Evolutionary conservation across 2,888 invertebrate genomes (phyloP).

Genomic region (Synergus itoensis): DNA sequence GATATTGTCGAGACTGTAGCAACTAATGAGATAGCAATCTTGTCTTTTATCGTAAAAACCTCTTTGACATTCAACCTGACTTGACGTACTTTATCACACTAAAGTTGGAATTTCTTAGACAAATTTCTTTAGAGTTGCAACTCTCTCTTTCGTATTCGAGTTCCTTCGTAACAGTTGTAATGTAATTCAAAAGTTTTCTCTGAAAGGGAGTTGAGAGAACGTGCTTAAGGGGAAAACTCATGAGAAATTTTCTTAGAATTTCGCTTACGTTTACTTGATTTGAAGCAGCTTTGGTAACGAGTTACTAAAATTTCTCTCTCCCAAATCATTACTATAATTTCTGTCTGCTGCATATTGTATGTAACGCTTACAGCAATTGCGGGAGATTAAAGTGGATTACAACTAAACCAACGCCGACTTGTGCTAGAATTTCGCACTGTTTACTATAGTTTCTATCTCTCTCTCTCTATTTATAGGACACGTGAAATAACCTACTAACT

Average conservation of each 20-base stretch:
- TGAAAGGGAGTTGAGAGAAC: not conserved
- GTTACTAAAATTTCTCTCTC: not conserved
- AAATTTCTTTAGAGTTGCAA: not conserved
- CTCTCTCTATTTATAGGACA: slow-evolving; percentile 10
- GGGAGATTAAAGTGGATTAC: slow-evolving; percentile 31
- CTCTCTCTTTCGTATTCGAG: not conserved
- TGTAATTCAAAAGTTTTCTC: slow-evolving; percentile 3
- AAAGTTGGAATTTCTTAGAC: not conserved
- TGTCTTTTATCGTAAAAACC: not conserved
- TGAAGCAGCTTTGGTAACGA: not conserved
- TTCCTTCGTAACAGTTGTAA: not conserved
- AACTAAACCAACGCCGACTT: slow-evolving; percentile 5
- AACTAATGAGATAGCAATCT: not conserved
- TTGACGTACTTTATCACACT: not conserved
- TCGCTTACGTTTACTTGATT: not conserved
- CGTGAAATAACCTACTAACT: slow-evolving; percentile 6
- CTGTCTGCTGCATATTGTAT: not conserved
- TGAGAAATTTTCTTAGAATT: not conserved
- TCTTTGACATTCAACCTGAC: not conserved
- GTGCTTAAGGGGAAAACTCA: not conserved
- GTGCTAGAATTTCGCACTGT: slow-evolving; percentile 7
- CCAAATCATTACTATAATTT: slow-evolving; percentile 4
- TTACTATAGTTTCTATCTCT: not conserved
- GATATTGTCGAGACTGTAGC: not conserved
- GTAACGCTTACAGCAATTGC: slow-evolving; percentile 13